A percentile compares a stretch with the other conserved stretches of the same genome.
phyloP scores from a whole-genome alignment of 2,888 invertebrate genomes.

The Mythimna loreyi region DNA sequence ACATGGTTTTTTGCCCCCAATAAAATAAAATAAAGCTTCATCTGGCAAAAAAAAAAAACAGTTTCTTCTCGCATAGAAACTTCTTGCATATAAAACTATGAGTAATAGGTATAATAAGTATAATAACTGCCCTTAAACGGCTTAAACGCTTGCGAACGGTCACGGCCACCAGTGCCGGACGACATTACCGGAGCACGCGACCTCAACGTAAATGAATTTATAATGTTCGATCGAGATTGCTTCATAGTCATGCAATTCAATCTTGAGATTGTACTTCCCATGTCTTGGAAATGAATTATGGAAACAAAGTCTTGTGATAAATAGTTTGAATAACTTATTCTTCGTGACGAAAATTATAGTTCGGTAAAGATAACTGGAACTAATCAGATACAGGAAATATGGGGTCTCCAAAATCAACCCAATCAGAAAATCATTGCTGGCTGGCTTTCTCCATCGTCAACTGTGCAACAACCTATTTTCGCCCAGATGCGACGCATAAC shows the following conservation, averaged over 20 bases:
- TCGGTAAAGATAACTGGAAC: no score
- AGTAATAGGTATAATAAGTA: slow-evolving; percentile 24
- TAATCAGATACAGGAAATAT: no score
- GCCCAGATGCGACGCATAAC: no score
- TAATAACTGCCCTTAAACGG: slow-evolving; percentile 49
- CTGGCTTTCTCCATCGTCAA: no score
- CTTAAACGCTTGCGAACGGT: slow-evolving; percentile 49
- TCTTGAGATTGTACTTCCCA: slow-evolving; percentile 46
- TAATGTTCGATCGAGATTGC: slow-evolving; percentile 48
- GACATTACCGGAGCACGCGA: slow-evolving; percentile 40
- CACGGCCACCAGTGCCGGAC: slow-evolving; percentile 52
- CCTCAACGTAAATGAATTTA: slow-evolving; percentile 60
- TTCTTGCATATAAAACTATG: slow-evolving; percentile 4
- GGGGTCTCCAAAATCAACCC: no score
- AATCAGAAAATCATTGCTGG: no score
- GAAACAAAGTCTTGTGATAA: not conserved
- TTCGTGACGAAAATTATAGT: no score
- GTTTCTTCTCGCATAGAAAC: slow-evolving; percentile 2
- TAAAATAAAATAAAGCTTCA: no score
- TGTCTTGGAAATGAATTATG: slow-evolving; percentile 16
- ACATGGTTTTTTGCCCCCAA: no score
- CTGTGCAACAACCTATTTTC: no score
- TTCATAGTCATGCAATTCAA: slow-evolving; percentile 21
- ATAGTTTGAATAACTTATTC: not conserved
- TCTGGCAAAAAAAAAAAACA: not conserved